Base-by-base conservation (phyloP, 2,888 invertebrate genomes). In the Exocentrus adspersus region DNA sequence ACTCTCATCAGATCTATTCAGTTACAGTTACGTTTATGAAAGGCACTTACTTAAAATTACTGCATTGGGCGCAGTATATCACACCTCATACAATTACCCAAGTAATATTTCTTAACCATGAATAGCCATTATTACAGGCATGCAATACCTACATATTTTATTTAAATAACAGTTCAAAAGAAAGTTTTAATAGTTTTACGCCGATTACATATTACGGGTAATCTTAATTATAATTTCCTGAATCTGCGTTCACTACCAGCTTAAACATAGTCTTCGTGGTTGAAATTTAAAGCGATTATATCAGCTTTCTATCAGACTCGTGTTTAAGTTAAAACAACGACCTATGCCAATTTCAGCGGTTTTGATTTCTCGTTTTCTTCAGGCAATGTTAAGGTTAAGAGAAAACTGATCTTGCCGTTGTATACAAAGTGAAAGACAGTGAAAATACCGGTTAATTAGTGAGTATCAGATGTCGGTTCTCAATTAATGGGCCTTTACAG, bases 301-400 rank as follows among this genome's bases (percentile, higher is more conserved):
- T 10, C 2, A 17, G 20, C 51, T 51, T 51, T 51, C 51, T 51
- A 51, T 37, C 32, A 20, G 6, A 32, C n/a, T n/a, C n/a, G n/a
- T n/a, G n/a, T n/a, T n/a, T n/a, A n/a, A n/a, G n/a, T 14, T 32
- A 51, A 10, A 51, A 12, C 28, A 7, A 30, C 28, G 32, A 51
- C 51, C 51, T 32, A 51, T 17, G 17, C 30, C n/a, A 14, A 48
- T 24, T 14, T 24, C 5, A 48, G 12, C 19, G n/a, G n/a, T 46
- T 24, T 46, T 21, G 24, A 14, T 48, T 48, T 16, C 17, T 48
- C 17, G 28, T 28, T 48, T 48, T 28, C 2, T 48, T n/a, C 10
- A 3, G 14, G 16, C 17, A 48, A 48, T 48, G 28, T 30, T 30
- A 48, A 48, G 48, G 28, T 48, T 48, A 48, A 16, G 48, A 48